Percentiles rank a stretch among this genome's conserved stretches.
Evolutionary conservation across 2,888 invertebrate genomes (phyloP).

Genomic region (Andrena praecox): DNA sequence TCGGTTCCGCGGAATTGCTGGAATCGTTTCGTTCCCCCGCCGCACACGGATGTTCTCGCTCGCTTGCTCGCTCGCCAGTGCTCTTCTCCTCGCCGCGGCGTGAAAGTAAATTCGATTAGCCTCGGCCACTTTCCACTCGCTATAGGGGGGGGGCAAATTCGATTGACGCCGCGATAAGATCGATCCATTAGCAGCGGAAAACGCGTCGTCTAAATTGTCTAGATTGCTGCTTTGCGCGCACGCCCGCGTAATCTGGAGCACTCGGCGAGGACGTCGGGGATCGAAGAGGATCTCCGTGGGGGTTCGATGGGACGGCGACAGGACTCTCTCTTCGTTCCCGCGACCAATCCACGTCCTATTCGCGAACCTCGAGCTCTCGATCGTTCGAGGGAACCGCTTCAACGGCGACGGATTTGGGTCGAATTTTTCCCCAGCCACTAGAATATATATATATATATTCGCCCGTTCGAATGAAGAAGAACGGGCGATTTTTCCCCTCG

Average conservation of each 20-base stretch:
- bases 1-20: conserved; percentile 28
- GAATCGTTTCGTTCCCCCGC: conserved; percentile 11
- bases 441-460: too few relatives aligned
- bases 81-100: conserved; percentile 21
- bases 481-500: too few relatives aligned
- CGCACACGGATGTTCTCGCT: neutral
- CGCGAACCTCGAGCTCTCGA: conserved; percentile 15
- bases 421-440: too few relatives aligned
- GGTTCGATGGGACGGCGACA: neutral
- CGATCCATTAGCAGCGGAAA: conserved; percentile 47
- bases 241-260: conserved; percentile 8
- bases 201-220: conserved; percentile 37
- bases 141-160: conserved; percentile 37
- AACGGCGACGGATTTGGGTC: too few relatives aligned
- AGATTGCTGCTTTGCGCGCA: conserved; percentile 26
- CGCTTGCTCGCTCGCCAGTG: neutral
- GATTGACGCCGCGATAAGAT: conserved; percentile 58
- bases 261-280: neutral
- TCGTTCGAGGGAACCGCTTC: neutral
- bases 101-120: conserved; percentile 63
- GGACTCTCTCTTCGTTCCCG: neutral
- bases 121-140: conserved; percentile 55
- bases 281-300: neutral
- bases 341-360: conserved; percentile 28
- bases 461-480: too few relatives aligned